These are phyloP conservation scores for Pseudopipra pipra DNA, from an alignment of 2,113 vertebrate species.

Conservation along the genomic window DNA sequence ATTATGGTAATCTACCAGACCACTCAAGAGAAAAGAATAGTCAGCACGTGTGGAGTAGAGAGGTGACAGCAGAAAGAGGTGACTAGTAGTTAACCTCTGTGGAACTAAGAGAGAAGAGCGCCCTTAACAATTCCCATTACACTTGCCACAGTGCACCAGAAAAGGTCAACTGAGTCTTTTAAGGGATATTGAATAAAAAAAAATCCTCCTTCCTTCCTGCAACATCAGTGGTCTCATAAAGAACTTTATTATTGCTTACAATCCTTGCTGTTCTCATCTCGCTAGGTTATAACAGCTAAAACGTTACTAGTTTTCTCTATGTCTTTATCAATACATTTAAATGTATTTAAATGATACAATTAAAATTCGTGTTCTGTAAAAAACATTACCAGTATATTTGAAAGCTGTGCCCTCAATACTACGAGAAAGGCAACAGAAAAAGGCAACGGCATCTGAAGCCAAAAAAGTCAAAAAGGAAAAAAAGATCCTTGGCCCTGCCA, in stretches of 20 bases:
- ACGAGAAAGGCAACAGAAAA: background rate
- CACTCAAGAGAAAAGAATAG: background rate
- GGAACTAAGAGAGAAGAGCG: background rate
- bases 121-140: background rate
- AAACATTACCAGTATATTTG: background rate
- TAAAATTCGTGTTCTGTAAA: background rate
- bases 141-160: background rate
- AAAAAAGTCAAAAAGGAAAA: background rate
- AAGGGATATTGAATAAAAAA: background rate
- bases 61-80: background rate
- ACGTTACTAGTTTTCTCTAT: background rate
- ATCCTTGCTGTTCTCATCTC: background rate
- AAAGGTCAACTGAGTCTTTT: background rate
- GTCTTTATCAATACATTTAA: background rate
- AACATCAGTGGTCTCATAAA: background rate
- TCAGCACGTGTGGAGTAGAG: background rate
- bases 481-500: background rate
- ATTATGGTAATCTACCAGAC: background rate
- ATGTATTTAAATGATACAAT: background rate
- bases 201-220: background rate
- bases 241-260: background rate
- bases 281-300: background rate
- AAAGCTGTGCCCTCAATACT: background rate
- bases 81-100: background rate
- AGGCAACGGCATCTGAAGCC: background rate